phyloP scores from a whole-genome alignment of 1,140 invertebrate genomes.

The Oreohelix idahoensis region DNA sequence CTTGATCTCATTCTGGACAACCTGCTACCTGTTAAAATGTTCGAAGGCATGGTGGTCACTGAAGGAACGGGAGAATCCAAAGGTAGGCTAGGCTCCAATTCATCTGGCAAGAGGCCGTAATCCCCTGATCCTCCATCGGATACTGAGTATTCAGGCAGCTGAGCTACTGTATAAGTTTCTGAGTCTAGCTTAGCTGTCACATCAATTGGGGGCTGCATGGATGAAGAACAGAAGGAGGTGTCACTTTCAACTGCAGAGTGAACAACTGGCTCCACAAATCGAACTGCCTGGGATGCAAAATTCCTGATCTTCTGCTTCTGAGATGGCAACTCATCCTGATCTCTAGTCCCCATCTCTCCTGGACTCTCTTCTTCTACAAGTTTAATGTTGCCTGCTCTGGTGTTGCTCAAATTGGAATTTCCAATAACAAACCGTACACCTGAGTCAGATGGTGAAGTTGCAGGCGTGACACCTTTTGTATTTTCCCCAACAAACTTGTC shows the following conservation, averaged over 20 bases:
- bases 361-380: neutral
- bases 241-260: too few relatives aligned
- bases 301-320: slow-evolving; percentile 43
- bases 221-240: neutral
- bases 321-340: slow-evolving; percentile 32
- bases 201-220: slow-evolving; percentile 43
- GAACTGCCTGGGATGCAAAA: slow-evolving; percentile 35
- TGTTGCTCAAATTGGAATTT: slow-evolving; percentile 12
- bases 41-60: neutral
- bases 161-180: slow-evolving; percentile 36
- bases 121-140: neutral
- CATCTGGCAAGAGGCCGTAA: neutral
- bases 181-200: slow-evolving; percentile 52
- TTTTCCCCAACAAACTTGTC: slow-evolving; percentile 49
- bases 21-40: neutral
- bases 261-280: slow-evolving; percentile 38
- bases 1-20: slow-evolving; percentile 5
- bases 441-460: neutral
- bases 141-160: slow-evolving; percentile 20
- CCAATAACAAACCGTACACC: slow-evolving; percentile 18
- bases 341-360: slow-evolving; percentile 2
- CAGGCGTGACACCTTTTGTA: neutral
- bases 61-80: neutral
- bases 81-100: neutral
- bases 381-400: neutral